Evolutionary conservation across 92 coral and sea anemone genomes (phyloP).

Genomic region (Zoanthus sociatus): DNA sequence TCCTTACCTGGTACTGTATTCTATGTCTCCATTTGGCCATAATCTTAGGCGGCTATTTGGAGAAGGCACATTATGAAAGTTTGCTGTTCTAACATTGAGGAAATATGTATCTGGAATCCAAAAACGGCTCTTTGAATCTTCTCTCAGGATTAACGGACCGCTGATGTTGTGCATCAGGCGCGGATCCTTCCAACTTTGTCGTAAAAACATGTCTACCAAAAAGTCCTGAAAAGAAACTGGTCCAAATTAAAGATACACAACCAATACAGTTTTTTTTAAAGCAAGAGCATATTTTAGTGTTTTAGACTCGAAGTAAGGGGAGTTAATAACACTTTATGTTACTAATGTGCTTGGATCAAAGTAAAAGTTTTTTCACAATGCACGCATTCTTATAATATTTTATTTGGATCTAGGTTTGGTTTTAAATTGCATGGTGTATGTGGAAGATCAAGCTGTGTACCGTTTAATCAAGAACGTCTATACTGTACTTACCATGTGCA

Average conservation of each 20-base stretch:
- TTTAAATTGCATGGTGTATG: too few species aligned
- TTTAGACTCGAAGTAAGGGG: too few species aligned
- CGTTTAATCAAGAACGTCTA: background rate
- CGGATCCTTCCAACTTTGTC: slow-evolving; percentile 87
- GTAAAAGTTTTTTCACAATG: too few species aligned
- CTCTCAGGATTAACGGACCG: slow-evolving; percentile 65
- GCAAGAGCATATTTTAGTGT: too few species aligned
- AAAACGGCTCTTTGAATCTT: slow-evolving; percentile 51
- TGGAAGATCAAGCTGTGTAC: too few species aligned
- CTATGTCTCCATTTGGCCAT: slow-evolving; percentile 46
- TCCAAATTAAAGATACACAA: too few species aligned
- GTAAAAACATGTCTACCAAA: slow-evolving; percentile 78
- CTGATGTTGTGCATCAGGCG: slow-evolving; percentile 73
- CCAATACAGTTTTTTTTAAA: too few species aligned
- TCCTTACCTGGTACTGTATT: slow-evolving; percentile 59
- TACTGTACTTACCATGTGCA: slow-evolving; percentile 73
- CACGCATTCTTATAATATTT: too few species aligned
- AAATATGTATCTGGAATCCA: slow-evolving; percentile 94
- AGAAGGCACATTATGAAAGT: slow-evolving; percentile 75
- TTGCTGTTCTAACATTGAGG: slow-evolving; percentile 79
- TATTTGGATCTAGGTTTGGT: too few species aligned
- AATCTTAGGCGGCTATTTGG: slow-evolving; percentile 70
- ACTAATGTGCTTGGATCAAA: too few species aligned
- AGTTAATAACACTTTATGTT: too few species aligned
- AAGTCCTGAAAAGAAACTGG: slow-evolving; percentile 65